Conservation (phyloP, 2,113 vertebrate species). For the Prinia subflava region DNA sequence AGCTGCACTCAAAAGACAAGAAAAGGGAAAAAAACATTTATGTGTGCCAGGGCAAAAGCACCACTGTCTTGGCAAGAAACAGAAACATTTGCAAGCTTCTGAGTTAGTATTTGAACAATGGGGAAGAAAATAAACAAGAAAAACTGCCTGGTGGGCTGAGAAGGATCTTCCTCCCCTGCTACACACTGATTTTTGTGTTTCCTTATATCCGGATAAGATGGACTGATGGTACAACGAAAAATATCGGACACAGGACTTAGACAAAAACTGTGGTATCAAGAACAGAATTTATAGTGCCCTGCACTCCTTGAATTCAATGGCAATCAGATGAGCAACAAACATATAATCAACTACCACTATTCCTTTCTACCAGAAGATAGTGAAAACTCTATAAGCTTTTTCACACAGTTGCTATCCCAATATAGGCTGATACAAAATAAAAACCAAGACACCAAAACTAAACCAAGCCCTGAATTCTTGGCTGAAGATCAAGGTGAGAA, state of each 20-base stretch:
- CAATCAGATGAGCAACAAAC: not conserved
- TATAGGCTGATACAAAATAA: not conserved
- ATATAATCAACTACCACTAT: not conserved
- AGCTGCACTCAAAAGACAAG: constrained; percentile 61
- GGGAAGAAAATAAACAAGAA: constrained; percentile 50
- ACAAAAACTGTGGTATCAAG: not conserved
- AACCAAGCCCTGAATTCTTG: not conserved
- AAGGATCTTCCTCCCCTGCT: not conserved
- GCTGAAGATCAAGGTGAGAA: not conserved
- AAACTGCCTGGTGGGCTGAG: constrained; percentile 16
- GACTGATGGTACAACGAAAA: not conserved
- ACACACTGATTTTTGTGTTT: not conserved
- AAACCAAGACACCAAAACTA: not conserved
- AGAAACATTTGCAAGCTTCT: constrained; percentile 53
- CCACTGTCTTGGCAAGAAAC: constrained; percentile 51
- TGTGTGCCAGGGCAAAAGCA: constrained; percentile 58
- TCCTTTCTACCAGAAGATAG: not conserved
- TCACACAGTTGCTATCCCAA: not conserved
- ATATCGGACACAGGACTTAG: not conserved
- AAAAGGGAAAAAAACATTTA: constrained; percentile 8
- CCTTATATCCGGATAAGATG: not conserved
- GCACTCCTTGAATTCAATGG: not conserved
- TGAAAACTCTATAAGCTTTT: not conserved
- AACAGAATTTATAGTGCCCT: not conserved
- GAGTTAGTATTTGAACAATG: constrained; percentile 15